Base-by-base conservation (phyloP, 64 coral and sea anemone genomes). In the Montipora efflorescens region DNA sequence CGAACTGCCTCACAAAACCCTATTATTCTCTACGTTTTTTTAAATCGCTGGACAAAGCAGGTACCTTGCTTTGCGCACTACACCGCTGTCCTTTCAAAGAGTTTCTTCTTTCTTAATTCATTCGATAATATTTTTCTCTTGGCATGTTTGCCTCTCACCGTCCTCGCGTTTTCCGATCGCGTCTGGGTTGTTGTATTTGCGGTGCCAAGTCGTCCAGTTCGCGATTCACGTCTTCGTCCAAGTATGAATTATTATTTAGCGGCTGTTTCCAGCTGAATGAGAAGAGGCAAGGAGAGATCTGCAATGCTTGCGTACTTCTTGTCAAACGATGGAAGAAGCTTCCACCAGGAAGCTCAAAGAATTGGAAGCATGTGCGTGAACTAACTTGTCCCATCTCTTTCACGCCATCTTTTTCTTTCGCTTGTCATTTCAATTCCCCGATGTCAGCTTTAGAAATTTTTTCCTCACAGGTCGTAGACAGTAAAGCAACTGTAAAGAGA, bases 181-280 rank as follows among this genome's bases (percentile, higher is more conserved):
- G 95, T 12, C 93, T 94, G 2, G 98, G 98, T 5, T 99, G 98
- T 77, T 99, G 98, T 68, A 96, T 99, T 82, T 99, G 98, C 75
- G 93, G 95, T n/a, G 95, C 98, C 1, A 99, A 99, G 80, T 99
- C 98, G 1, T 99, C 98, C 13, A 99, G 98, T 77, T 99, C 98
- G 23, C 71, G 95, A 87, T 99, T 99, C 82, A 96, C 98, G 22
- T 88, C 95, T 66, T 96, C 98, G 7, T 83, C 92, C 36, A 99
- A 96, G 79, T 99, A 99, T 25, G 98, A 99, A 79, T 69, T 90
- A 70, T 87, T 94, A 6, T 99, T 99, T 89, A 93, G 90, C 71
- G 95, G 95, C 47, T 99, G 98, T 92, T 99, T 99, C 71, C 77
- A 92, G 16, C 67, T 96, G 50, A 85, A 69, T 43, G 95, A 99